Base-by-base conservation (phyloP, 2,797 vertebrate species). In the Melanogrammus aeglefinus region DNA sequence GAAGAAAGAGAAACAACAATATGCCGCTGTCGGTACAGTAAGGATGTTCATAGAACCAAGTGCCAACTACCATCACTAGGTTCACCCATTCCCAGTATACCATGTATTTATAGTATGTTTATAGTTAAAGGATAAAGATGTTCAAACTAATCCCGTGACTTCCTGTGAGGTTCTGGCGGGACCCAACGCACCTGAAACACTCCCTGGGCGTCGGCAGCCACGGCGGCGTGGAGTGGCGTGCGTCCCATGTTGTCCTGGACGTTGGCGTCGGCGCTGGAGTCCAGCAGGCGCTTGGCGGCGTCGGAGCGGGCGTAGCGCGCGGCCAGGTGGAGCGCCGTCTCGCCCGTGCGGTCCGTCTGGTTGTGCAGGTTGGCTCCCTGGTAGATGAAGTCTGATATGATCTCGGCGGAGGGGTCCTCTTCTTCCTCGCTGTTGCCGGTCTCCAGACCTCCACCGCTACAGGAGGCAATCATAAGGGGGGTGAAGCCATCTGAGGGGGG, bases 161-260 rank as follows among this genome's bases (percentile, higher is more conserved):
- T 66, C n/a, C 63, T 27, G 24, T 27, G n/a, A 27, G n/a, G n/a
- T 27, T 69, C 63, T 69, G 63, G 57, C n/a, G n/a, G n/a, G 21
- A n/a, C n/a, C 1, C 12, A 24, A 24, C 63, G 63, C 27, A 99
- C 98, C 97, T 99, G 98, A 90, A 99, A 99, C 80, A 99, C 98
- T 0, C 98, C 98, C 77, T 99, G 98, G 0, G 98, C 97, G 0
- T 99, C 98, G 0, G 98, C 97, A 0, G 98, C 97, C 71, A 99
- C 97, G 0, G 98, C 97, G 0, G 97, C 97, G 0, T 99, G 98
- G 36, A 99, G 95, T 0, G 98, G 97, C 0, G 97, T 99, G 57
- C 98, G 95, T 1, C 98, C 98, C 97, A 98, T 99, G 94, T 99
- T 97, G 90, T 99, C 98, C 84, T 97, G 97, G 80, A 98, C 97